phyloP scores from a whole-genome alignment of 1,140 invertebrate genomes.

The Atta colombica region DNA sequence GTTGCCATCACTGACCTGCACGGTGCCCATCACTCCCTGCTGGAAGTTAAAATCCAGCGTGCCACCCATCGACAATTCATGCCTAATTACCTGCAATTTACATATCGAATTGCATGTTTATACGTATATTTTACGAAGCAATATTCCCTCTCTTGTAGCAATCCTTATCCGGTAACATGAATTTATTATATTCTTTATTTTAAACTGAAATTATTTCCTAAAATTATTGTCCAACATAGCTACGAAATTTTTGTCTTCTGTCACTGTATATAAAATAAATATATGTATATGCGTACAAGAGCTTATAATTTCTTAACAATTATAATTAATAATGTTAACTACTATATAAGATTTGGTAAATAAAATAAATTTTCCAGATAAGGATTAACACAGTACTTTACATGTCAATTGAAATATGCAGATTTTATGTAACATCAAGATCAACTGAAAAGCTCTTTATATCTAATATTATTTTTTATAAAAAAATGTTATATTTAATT shows the following conservation, averaged over 20 bases:
- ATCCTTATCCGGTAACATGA: not conserved
- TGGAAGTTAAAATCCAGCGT: conserved; percentile 97
- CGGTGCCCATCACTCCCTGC: conserved; percentile 81
- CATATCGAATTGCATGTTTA: not conserved
- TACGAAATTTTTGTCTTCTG: not conserved
- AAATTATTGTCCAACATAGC: not conserved
- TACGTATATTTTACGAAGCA: not conserved
- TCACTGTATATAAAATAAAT: not conserved
- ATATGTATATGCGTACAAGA: not conserved
- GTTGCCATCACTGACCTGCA: conserved; percentile 78
- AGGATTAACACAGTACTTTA: not conserved
- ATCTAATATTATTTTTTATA: conserved; percentile 7
- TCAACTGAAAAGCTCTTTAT: not conserved
- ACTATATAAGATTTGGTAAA: not conserved
- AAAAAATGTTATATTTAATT: not conserved
- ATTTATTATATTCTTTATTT: not conserved
- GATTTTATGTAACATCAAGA: not conserved
- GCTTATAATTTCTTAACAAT: not conserved
- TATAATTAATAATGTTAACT: conserved; percentile 5
- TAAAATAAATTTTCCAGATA: not conserved
- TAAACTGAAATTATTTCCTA: conserved; percentile 12
- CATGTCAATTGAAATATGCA: not conserved
- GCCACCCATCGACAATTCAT: conserved; percentile 97
- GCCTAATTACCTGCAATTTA: conserved; percentile 92
- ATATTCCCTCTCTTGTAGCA: not conserved